Conservation (phyloP, 2,113 vertebrate species). For the Salvelinus alpinus region DNA sequence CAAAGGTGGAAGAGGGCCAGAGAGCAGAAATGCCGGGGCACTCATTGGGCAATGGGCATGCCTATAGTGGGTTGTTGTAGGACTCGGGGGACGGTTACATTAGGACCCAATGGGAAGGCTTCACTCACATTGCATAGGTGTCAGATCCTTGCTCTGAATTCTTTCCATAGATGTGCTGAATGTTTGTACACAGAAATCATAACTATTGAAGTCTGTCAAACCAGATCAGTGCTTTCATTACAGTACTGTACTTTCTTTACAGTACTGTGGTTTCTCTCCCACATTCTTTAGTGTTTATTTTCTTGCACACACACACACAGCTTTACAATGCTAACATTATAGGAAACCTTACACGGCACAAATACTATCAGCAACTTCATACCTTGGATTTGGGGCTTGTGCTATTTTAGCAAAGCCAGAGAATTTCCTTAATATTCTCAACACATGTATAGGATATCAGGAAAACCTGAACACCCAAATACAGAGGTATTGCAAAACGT, state of each 20-base stretch:
- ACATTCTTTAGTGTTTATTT: too few relatives aligned
- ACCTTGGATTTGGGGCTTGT: not conserved
- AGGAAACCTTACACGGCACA: constrained; percentile 10
- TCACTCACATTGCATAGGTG: too few relatives aligned
- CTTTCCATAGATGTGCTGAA: too few relatives aligned
- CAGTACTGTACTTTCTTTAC: not conserved
- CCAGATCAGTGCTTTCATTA: not conserved
- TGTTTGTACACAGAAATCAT: too few relatives aligned
- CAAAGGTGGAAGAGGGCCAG: not conserved
- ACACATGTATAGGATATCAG: not conserved
- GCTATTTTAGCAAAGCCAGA: constrained; percentile 4
- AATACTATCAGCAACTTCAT: constrained; percentile 10
- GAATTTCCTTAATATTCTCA: constrained; percentile 15
- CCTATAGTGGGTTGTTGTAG: not conserved
- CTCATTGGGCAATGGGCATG: too few relatives aligned
- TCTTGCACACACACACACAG: not conserved
- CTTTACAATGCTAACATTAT: too few relatives aligned
- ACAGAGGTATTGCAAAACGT: constrained; percentile 19
- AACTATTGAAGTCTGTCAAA: too few relatives aligned
- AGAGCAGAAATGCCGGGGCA: too few relatives aligned
- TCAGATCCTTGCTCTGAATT: too few relatives aligned
- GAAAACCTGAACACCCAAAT: constrained; percentile 2
- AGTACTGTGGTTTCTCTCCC: not conserved
- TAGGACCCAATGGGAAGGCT: too few relatives aligned
- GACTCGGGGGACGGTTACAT: constrained; percentile 14